A percentile compares a stretch with the other conserved stretches of the same genome.
These are phyloP conservation scores for Cryptophagus acutangulus DNA, from an alignment of 2,888 invertebrate species.

Conservation along the genomic window DNA sequence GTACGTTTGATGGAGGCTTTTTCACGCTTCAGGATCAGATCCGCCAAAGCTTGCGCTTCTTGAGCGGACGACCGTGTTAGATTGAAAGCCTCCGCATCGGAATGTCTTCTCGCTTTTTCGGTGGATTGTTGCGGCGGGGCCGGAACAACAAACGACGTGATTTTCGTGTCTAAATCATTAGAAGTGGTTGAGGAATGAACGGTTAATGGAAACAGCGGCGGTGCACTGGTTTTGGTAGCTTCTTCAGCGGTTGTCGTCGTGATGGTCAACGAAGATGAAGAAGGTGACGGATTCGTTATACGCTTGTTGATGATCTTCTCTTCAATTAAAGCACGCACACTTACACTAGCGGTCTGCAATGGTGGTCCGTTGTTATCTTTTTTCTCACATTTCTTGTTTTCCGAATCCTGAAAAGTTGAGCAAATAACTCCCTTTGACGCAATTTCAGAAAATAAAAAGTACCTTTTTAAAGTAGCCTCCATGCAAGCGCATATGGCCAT, in stretches of 20 bases:
- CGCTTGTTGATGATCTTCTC: slow-evolving; percentile 90
- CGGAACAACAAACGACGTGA: slow-evolving; percentile 55
- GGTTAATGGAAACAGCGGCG: slow-evolving; percentile 46
- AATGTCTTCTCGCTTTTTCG: slow-evolving; percentile 54
- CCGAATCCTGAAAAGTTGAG: slow-evolving; percentile 60
- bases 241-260: slow-evolving; percentile 21
- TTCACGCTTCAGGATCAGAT: slow-evolving; percentile 67
- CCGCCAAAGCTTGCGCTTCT: slow-evolving; percentile 74
- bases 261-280: slow-evolving; percentile 24
- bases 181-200: slow-evolving; percentile 47
- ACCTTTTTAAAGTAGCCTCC: slow-evolving; percentile 96
- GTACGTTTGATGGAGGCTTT: slow-evolving; percentile 69
- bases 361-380: slow-evolving; percentile 79
- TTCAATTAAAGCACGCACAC: slow-evolving; percentile 84
- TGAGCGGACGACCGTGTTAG: slow-evolving; percentile 51
- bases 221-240: slow-evolving; percentile 43
- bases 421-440: slow-evolving; percentile 3
- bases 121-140: slow-evolving; percentile 50
- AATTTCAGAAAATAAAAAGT: too few species aligned
- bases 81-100: slow-evolving; percentile 54
- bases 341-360: slow-evolving; percentile 86
- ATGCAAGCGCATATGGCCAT: slow-evolving; percentile 96
- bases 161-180: slow-evolving; percentile 43
- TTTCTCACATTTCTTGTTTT: slow-evolving; percentile 80
- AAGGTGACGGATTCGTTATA: slow-evolving; percentile 49